phyloP scores from a whole-genome alignment of 2,797 vertebrate species.

The Trachurus trachurus region DNA sequence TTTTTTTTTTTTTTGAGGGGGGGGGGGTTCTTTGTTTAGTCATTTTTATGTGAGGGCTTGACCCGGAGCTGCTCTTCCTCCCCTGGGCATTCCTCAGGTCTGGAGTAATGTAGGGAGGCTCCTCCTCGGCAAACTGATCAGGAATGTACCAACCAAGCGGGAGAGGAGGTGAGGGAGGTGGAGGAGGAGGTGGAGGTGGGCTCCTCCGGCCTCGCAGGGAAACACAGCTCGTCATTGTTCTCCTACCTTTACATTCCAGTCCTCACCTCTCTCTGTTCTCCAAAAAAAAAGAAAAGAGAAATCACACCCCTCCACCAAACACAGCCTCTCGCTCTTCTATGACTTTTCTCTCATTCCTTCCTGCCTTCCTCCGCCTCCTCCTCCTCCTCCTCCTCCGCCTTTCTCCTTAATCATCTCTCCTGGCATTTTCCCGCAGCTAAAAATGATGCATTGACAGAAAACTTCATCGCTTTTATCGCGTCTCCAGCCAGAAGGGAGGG shows the following conservation, averaged over 20 bases:
- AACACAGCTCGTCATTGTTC: slow-evolving; percentile 87
- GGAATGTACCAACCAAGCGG: slow-evolving; percentile 80
- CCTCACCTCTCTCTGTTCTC: slow-evolving; percentile 75
- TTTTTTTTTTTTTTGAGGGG: not conserved
- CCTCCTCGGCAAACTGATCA: slow-evolving; percentile 83
- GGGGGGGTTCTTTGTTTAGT: slow-evolving; percentile 66
- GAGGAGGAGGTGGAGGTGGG: slow-evolving; percentile 63
- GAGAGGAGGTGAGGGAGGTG: slow-evolving; percentile 56
- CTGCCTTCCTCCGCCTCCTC: slow-evolving; percentile 54
- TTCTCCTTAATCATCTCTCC: slow-evolving; percentile 61
- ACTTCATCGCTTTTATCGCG: slow-evolving; percentile 44
- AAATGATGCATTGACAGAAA: slow-evolving; percentile 70
- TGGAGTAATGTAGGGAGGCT: slow-evolving; percentile 82
- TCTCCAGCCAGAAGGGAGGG: slow-evolving; percentile 30
- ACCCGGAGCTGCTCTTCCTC: slow-evolving; percentile 75
- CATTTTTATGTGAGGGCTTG: slow-evolving; percentile 75
- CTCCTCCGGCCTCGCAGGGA: slow-evolving; percentile 56
- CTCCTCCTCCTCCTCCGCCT: not conserved
- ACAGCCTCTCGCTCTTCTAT: slow-evolving; percentile 53
- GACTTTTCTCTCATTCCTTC: slow-evolving; percentile 56
- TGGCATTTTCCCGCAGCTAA: slow-evolving; percentile 55
- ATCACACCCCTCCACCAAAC: slow-evolving; percentile 72
- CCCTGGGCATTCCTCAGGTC: slow-evolving; percentile 84
- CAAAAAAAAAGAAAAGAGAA: slow-evolving; percentile 24
- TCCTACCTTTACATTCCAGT: slow-evolving; percentile 84